A percentile compares a stretch with the other conserved stretches of the same genome.
Conservation (phyloP, 2,888 invertebrate species). For the Metellina segmentata region DNA sequence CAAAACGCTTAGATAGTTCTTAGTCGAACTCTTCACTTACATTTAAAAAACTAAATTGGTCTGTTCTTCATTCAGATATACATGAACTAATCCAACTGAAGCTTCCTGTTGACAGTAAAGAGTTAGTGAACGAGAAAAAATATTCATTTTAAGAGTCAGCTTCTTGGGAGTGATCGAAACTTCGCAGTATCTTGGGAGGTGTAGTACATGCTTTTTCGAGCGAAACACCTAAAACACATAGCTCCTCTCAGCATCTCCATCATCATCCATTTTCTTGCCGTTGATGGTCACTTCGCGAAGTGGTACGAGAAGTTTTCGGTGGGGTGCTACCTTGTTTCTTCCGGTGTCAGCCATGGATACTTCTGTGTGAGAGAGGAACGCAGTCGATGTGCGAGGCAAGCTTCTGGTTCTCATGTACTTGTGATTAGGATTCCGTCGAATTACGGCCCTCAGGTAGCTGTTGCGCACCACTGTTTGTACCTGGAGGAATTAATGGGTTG, state of each 20-base stretch:
- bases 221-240: constrained; percentile 47
- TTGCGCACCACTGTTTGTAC: constrained; percentile 76
- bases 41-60: no score
- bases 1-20: no score
- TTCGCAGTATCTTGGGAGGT: no score
- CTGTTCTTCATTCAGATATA: no score
- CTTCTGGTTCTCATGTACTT: constrained; percentile 63
- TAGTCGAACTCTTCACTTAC: no score
- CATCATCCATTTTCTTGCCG: constrained; percentile 38
- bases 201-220: no score
- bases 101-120: no score
- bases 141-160: no score
- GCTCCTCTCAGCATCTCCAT: constrained; percentile 33
- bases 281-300: constrained; percentile 51
- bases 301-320: constrained; percentile 46
- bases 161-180: no score
- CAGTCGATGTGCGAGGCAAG: constrained; percentile 57
- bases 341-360: constrained; percentile 57
- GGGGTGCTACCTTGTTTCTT: constrained; percentile 67
- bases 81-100: no score
- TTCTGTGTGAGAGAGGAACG: constrained; percentile 70
- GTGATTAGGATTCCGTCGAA: constrained; percentile 76
- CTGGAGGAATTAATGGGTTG: constrained; percentile 8
- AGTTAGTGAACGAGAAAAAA: no score
- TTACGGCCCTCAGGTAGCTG: constrained; percentile 76